Evolutionary conservation across 2,888 invertebrate genomes (phyloP).

Genomic region (Pheosia gnoma): DNA sequence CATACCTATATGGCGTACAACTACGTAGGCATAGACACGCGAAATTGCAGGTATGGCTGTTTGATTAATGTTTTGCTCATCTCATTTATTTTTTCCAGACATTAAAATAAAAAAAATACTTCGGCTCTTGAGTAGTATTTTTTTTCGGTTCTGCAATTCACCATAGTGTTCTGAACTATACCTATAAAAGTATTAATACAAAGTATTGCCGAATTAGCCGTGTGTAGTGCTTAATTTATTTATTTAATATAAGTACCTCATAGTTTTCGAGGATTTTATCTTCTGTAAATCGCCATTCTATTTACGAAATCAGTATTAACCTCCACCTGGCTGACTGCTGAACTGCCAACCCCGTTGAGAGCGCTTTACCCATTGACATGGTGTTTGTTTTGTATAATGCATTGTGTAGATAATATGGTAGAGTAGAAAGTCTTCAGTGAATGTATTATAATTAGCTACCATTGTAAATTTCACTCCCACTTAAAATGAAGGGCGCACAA

Average conservation of each 20-base stretch:
- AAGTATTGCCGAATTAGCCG: constrained; percentile 80
- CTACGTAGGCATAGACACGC: constrained; percentile 22
- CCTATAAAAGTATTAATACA: constrained; percentile 35
- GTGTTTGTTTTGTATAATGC: constrained; percentile 68
- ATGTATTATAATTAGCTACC: constrained; percentile 53
- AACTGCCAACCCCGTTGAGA: too few species aligned
- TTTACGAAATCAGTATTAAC: constrained; percentile 53
- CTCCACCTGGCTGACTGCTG: constrained; percentile 33
- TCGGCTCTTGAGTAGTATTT: too few species aligned
- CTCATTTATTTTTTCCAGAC: constrained; percentile 39
- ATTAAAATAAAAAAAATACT: constrained; percentile 10
- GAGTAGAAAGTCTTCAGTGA: constrained; percentile 68
- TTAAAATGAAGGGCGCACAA: constrained; percentile 62
- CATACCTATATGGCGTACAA: constrained; percentile 21
- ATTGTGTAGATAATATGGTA: constrained; percentile 69
- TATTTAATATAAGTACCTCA: constrained; percentile 35
- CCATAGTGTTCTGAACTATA: constrained; percentile 71
- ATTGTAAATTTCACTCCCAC: constrained; percentile 44
- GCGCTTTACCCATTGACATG: constrained; percentile 50
- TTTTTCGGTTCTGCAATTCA: constrained; percentile 51
- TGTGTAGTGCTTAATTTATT: constrained; percentile 61
- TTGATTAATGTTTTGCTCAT: constrained; percentile 32
- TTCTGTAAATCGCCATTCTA: constrained; percentile 62
- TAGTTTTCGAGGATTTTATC: constrained; percentile 70
- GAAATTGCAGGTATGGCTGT: constrained; percentile 23